Evolutionary conservation across 2,888 invertebrate species (phyloP).

Genomic region (Nephrotoma guestfalica): DNA sequence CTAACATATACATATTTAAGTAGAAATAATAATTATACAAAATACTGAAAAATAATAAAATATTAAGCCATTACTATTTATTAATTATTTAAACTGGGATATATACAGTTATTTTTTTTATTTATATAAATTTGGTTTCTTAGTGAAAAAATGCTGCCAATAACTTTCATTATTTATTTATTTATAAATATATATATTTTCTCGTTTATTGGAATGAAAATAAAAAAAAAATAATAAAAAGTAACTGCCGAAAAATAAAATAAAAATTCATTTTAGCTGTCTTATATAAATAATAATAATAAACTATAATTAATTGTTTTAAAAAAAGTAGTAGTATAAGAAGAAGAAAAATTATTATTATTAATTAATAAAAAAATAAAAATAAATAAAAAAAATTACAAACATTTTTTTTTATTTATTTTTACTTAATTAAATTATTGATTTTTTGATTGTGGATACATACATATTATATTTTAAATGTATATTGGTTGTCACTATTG

Average conservation of each 20-base stretch:
- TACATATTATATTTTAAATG: not conserved
- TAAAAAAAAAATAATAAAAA: not conserved
- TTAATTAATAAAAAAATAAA: not conserved
- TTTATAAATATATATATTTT: not conserved
- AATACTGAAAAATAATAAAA: not conserved
- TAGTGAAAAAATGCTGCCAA: not conserved
- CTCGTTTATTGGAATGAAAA: not conserved
- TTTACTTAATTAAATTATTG: not conserved
- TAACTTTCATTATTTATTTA: not conserved
- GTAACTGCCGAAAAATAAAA: not conserved
- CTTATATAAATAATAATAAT: not conserved
- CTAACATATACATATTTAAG: not conserved
- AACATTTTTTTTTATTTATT: not conserved
- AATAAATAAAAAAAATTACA: not conserved
- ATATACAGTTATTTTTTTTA: not conserved
- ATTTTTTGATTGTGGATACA: not conserved
- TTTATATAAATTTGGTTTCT: not conserved
- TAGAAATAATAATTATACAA: not conserved
- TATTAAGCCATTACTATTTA: not conserved
- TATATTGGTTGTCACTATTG: not conserved
- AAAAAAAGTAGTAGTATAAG: not conserved
- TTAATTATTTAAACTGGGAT: not conserved
- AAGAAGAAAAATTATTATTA: not conserved
- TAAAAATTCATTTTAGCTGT: not conserved
- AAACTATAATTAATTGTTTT: not conserved